Evolutionary conservation across 2,797 vertebrate genomes (phyloP).

Genomic region (Fringilla coelebs): DNA sequence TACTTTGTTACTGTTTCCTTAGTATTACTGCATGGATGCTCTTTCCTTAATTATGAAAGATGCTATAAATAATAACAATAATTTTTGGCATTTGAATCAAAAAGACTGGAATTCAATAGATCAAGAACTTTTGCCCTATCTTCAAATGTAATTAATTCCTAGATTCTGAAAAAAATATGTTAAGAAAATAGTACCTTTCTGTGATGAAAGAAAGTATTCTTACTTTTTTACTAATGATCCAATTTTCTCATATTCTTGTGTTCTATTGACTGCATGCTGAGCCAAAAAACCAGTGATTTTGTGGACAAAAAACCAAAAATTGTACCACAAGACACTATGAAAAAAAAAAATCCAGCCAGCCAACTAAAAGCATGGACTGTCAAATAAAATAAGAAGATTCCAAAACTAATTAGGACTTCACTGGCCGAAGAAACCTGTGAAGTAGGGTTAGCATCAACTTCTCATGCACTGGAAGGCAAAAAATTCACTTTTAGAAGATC

Average conservation of each 20-base stretch:
- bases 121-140: background rate
- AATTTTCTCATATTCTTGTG: background rate
- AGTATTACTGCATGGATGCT: background rate
- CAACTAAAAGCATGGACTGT: rapidly evolving
- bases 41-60: background rate
- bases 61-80: background rate
- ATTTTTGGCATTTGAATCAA: background rate
- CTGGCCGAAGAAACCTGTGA: background rate
- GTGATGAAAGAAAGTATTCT: background rate
- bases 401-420: background rate
- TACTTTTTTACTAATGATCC: background rate
- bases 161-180: background rate
- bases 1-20: background rate
- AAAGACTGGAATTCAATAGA: background rate
- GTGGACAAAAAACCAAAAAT: background rate
- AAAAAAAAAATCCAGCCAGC: background rate
- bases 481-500: background rate
- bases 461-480: background rate
- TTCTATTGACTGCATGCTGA: background rate
- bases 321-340: background rate
- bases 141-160: background rate
- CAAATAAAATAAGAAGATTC: background rate
- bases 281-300: background rate
- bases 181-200: background rate
- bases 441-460: background rate